Percentiles rank a stretch among this genome's conserved stretches.
Conservation (phyloP, 2,113 vertebrate genomes). For the Phalacrocorax brasilianus region DNA sequence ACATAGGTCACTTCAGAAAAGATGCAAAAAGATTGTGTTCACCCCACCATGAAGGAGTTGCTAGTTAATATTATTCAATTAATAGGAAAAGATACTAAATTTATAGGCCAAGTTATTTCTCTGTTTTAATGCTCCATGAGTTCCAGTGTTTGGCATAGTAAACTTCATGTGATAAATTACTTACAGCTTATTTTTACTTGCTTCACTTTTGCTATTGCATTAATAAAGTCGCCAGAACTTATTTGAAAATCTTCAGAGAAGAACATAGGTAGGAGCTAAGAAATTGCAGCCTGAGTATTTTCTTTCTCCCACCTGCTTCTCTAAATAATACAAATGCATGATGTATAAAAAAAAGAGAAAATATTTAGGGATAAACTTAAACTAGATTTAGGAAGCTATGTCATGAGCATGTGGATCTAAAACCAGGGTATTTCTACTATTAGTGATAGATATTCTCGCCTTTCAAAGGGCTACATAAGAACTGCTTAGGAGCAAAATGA, state of each 20-base stretch:
- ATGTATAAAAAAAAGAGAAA: background rate
- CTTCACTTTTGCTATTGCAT: background rate
- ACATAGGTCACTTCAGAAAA: background rate
- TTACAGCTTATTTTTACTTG: background rate
- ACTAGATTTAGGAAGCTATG: background rate
- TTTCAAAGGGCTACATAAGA: background rate
- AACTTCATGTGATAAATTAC: background rate
- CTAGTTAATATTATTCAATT: background rate
- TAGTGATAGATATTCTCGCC: background rate
- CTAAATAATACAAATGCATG: background rate
- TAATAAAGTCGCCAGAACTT: background rate
- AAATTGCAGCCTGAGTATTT: background rate
- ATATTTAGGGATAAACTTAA: background rate
- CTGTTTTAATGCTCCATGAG: background rate
- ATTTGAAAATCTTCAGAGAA: background rate
- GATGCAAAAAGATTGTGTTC: fast-evolving
- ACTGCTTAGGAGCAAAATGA: constrained; percentile 25
- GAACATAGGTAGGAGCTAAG: background rate
- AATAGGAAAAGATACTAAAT: background rate
- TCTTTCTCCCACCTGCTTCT: background rate
- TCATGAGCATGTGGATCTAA: background rate
- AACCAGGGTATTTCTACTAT: background rate
- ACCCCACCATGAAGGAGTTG: background rate
- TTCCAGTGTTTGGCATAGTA: background rate
- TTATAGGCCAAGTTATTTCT: background rate